These are phyloP conservation scores for Synergus itoensis DNA, from an alignment of 2,888 invertebrate genomes.

Conservation along the genomic window DNA sequence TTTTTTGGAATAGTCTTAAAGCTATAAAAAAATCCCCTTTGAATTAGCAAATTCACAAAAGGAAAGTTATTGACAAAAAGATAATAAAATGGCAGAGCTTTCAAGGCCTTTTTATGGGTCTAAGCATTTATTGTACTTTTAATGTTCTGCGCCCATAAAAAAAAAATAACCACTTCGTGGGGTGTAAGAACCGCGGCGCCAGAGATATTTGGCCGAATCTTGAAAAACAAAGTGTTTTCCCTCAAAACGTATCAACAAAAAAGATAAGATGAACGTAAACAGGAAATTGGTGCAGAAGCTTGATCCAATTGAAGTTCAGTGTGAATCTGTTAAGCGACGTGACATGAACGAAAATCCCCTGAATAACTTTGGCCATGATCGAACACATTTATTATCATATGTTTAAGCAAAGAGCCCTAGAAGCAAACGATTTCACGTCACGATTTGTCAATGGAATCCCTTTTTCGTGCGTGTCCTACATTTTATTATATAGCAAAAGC, in stretches of 20 bases:
- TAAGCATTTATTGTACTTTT: slow-evolving; percentile 17
- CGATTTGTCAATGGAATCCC: neutral
- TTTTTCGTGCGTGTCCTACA: no score
- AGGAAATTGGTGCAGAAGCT: neutral
- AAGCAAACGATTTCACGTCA: neutral
- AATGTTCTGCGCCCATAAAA: neutral
- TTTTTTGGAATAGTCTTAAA: no score
- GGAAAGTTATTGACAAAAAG: neutral
- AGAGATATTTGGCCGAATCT: neutral
- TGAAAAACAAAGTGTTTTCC: neutral
- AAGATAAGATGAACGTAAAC: slow-evolving; percentile 10
- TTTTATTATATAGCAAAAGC: no score
- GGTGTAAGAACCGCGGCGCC: neutral
- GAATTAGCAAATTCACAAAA: neutral
- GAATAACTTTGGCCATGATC: neutral
- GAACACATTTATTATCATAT: neutral
- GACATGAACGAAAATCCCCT: neutral
- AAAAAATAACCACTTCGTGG: neutral
- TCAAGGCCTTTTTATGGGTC: neutral
- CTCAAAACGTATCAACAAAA: neutral
- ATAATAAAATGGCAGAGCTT: slow-evolving; percentile 12
- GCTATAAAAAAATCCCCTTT: neutral
- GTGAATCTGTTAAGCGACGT: neutral
- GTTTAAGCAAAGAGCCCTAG: neutral
- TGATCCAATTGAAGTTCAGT: neutral